Evolutionary conservation across 2,888 invertebrate genomes (phyloP).

Genomic region (Adelognathus sp.): DNA sequence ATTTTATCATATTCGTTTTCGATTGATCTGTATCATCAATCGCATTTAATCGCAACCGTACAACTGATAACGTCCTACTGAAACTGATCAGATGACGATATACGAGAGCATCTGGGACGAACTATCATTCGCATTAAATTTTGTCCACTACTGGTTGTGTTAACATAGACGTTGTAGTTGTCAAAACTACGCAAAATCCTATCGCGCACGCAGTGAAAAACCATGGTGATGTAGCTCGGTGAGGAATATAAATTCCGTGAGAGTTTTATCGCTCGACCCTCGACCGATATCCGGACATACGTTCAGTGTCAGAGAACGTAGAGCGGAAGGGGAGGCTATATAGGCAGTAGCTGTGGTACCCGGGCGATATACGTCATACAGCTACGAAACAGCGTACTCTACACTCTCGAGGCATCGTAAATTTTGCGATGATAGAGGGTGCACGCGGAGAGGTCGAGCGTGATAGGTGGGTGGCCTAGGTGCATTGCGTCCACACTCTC

Average conservation of each 20-base stretch:
- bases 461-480: conserved; percentile 15
- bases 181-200: not conserved
- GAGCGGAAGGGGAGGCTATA: not conserved
- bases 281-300: conserved; percentile 28
- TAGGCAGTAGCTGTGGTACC: not conserved
- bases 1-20: not conserved
- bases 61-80: not conserved
- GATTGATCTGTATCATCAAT: not conserved
- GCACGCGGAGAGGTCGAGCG: conserved; percentile 10
- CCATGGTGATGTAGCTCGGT: conserved; percentile 22
- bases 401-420: conserved; percentile 40
- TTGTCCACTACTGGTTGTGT: not conserved
- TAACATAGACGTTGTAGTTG: not conserved
- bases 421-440: conserved; percentile 48
- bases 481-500: conserved; percentile 1
- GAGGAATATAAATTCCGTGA: conserved; percentile 38
- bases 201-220: conserved; percentile 32
- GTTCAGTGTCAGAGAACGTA: conserved; percentile 5
- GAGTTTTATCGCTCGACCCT: conserved; percentile 30
- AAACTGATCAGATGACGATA: not conserved
- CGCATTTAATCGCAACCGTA: not conserved
- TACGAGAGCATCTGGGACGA: not conserved
- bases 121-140: not conserved
- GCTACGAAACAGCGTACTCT: conserved; percentile 26
- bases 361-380: conserved; percentile 20